phyloP scores from a whole-genome alignment of 2,888 invertebrate genomes.

The Drosophila birchii region DNA sequence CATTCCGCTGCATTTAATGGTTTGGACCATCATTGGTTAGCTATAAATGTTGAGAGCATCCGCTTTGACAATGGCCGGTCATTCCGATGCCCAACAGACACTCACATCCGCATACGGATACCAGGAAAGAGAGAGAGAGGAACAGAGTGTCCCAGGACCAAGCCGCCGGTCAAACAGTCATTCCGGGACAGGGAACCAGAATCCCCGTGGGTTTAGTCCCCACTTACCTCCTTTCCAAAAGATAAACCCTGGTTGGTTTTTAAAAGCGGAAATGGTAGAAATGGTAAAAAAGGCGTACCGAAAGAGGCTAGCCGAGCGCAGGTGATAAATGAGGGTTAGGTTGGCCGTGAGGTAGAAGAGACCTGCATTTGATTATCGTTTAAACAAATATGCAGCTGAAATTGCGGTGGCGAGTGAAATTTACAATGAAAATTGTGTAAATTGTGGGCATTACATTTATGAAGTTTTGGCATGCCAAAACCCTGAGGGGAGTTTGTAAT shows the following conservation, averaged over 20 bases:
- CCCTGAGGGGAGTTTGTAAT: conserved; percentile 11
- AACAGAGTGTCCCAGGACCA: conserved; percentile 30
- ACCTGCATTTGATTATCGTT: conserved; percentile 72
- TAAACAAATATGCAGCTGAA: conserved; percentile 40
- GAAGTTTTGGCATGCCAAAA: conserved; percentile 58
- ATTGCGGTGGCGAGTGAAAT: conserved; percentile 31
- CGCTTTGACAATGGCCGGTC: conserved; percentile 37
- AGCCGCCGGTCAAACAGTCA: conserved; percentile 36
- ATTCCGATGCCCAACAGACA: conserved; percentile 50
- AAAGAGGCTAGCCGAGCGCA: conserved; percentile 13
- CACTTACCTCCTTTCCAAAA: not conserved
- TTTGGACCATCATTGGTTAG: conserved; percentile 21
- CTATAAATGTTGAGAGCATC: conserved; percentile 30
- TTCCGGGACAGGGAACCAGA: conserved; percentile 25
- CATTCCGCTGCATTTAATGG: conserved; percentile 22
- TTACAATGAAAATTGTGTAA: conserved; percentile 53
- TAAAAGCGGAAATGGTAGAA: conserved; percentile 32
- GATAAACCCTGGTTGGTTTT: conserved; percentile 8
- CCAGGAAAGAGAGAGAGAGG: not conserved
- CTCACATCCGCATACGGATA: conserved; percentile 33
- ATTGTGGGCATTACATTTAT: conserved; percentile 60
- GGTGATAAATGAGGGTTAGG: conserved; percentile 65
- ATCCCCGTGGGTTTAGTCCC: not conserved
- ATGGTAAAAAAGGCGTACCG: conserved; percentile 15
- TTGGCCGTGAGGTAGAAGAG: not conserved